A percentile compares a stretch with the other conserved stretches of the same genome.
These are phyloP conservation scores for Dendrolimus kikuchii DNA, from an alignment of 1,140 invertebrate species.

Conservation along the genomic window DNA sequence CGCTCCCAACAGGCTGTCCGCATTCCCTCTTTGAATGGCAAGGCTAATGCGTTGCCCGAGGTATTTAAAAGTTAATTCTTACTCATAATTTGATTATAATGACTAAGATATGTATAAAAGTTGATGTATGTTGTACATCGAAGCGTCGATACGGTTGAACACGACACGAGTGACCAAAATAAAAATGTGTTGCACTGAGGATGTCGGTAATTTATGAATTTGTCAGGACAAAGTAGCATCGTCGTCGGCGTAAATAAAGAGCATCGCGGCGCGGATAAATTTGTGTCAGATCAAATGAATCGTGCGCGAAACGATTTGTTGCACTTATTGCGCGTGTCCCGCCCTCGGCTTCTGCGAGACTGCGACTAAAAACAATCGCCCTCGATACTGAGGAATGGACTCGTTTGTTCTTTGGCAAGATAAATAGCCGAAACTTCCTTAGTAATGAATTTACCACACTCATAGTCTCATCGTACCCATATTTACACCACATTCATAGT, in stretches of 20 bases:
- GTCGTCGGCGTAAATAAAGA: conserved; percentile 64
- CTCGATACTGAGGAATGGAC: conserved; percentile 20
- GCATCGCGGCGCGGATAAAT: conserved; percentile 60
- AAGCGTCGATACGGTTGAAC: conserved; percentile 56
- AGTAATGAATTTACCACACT: no score
- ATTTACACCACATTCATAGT: no score
- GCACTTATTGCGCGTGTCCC: conserved; percentile 44
- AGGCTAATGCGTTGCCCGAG: no score
- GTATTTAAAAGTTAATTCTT: no score
- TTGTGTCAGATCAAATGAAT: conserved; percentile 70
- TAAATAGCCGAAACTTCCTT: conserved; percentile 5
- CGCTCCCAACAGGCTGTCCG: no score
- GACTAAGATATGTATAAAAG: conserved; percentile 1
- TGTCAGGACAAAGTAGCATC: conserved; percentile 68
- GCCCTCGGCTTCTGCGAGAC: conserved; percentile 15
- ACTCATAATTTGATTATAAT: no score
- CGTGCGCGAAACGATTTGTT: conserved; percentile 52
- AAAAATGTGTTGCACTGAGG: conserved; percentile 53
- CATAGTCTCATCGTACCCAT: no score
- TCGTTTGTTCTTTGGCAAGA: conserved; percentile 19
- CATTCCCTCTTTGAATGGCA: no score
- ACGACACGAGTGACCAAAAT: conserved; percentile 56
- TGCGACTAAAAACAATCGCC: conserved; percentile 11
- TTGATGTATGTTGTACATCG: conserved; percentile 38
- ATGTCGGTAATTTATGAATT: conserved; percentile 72